Base-by-base conservation (phyloP, 2,113 vertebrate species). In the Amblyornis subalaris region DNA sequence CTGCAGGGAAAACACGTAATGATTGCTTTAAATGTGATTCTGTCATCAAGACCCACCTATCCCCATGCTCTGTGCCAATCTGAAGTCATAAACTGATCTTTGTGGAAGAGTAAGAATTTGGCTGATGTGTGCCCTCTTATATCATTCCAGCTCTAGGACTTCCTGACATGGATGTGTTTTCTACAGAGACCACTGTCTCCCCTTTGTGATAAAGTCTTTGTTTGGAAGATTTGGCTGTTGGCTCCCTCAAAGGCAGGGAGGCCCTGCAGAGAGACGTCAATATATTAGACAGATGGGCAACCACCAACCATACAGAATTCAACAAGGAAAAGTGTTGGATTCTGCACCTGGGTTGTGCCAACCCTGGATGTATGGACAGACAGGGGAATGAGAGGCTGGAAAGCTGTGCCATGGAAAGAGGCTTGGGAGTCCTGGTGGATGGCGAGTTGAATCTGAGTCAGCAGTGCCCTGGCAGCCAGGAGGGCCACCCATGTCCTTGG, bases 271-370 rank as follows among this genome's bases (percentile, higher is more conserved):
- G 21, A 36, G 53, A 44, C 31, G 11, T 7, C 17, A 21, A 35
- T 11, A 33, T 33, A 64, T 45, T 22, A 54, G 15, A 48, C 2
- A 10, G 22, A 9, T 24, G 24, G 16, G 4, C 6, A 66, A 24
- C 35, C 7, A 40, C 2, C 24, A 48, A 2, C 3, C 1, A 0
- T 4, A 13, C 6, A 24, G 57, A 85, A 0, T 7, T 29, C 2
- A n/a, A 13, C 1, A 4, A 24, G 5, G 16, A 15, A 1, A 1
- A 13, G 14, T n/a, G 14, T 2, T 1, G 1, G 5, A 11, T 57
- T 9, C 35, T 66, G 35, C 25, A 6, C 16, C 31, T 35, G 61
- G 70, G 4, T 8, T 50, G 60, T 20, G 24, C 6, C 29, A 75
- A 7, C 20, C 35, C 60, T 66, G 51, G 15, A 17, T 42, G 51